Conservation (phyloP, 2,888 invertebrate species). For the Seira ritae region DNA sequence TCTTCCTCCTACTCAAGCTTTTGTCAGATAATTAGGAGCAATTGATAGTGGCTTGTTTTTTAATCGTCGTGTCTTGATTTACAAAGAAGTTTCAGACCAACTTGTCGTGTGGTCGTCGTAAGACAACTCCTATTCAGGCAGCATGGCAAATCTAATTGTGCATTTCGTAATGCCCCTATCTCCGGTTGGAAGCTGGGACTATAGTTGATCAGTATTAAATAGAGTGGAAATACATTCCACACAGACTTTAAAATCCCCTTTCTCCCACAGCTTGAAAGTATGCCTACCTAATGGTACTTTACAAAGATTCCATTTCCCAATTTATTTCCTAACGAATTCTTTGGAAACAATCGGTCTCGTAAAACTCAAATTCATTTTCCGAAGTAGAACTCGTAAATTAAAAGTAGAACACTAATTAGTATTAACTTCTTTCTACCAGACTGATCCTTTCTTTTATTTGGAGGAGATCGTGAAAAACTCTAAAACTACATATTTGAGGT, state of each 20-base stretch:
- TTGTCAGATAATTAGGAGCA: constrained; percentile 50
- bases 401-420: constrained; percentile 1
- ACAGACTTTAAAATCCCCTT: no score
- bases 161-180: neutral
- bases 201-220: no score
- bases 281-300: no score
- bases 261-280: no score
- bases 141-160: constrained; percentile 26
- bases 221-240: no score
- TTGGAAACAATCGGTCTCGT: neutral
- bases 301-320: neutral
- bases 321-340: neutral
- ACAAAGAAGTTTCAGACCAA: constrained; percentile 4
- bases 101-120: constrained; percentile 24
- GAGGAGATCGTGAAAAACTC: no score
- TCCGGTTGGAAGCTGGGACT: no score
- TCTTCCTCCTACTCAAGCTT: constrained; percentile 35
- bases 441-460: no score
- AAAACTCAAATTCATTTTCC: neutral
- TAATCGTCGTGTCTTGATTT: neutral
- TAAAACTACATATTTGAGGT: no score
- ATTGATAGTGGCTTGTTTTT: constrained; percentile 34
- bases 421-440: no score
- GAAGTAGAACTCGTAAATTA: neutral
- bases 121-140: no score